Percentiles rank a stretch among this genome's conserved stretches.
These are phyloP conservation scores for Anthopleura xanthogrammica DNA, from an alignment of 92 coral and sea anemone genomes.

Conservation along the genomic window DNA sequence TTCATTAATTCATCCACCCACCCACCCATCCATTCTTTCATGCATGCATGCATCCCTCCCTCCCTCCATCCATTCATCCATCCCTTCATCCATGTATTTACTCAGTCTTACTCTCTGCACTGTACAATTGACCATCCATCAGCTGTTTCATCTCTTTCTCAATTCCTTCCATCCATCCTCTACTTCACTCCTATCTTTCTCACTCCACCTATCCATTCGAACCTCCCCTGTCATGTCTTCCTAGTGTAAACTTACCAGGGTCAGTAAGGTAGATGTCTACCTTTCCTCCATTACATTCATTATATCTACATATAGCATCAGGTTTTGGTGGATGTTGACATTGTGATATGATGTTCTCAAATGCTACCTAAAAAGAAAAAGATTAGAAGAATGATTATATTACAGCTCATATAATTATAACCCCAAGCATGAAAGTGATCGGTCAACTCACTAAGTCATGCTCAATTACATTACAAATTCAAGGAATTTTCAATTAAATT, in stretches of 20 bases:
- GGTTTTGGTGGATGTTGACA: slow-evolving; percentile 95
- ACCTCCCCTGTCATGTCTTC: not conserved
- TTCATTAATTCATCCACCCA: not conserved
- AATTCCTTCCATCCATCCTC: not conserved
- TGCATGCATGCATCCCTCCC: not conserved
- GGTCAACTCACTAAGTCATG: too few species aligned
- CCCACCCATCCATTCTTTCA: not conserved
- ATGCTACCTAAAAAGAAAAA: slow-evolving; percentile 56
- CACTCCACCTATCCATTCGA: not conserved
- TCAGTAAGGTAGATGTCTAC: slow-evolving; percentile 65
- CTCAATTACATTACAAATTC: too few species aligned
- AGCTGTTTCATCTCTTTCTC: not conserved
- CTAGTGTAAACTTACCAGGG: not conserved
- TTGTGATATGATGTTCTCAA: slow-evolving; percentile 71
- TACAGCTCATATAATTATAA: too few species aligned
- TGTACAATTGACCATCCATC: too few species aligned
- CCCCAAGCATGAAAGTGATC: too few species aligned
- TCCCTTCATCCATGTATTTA: too few species aligned
- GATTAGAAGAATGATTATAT: not conserved
- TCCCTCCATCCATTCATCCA: not conserved
- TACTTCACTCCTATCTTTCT: not conserved
- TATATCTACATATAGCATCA: slow-evolving; percentile 92
- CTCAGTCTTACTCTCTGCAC: too few species aligned
- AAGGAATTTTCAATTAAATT: too few species aligned
- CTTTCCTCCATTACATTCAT: slow-evolving; percentile 60